Percentiles rank a stretch among this genome's conserved stretches.
Conservation (phyloP, 1,140 invertebrate species). For the Octopus bimaculoides region DNA sequence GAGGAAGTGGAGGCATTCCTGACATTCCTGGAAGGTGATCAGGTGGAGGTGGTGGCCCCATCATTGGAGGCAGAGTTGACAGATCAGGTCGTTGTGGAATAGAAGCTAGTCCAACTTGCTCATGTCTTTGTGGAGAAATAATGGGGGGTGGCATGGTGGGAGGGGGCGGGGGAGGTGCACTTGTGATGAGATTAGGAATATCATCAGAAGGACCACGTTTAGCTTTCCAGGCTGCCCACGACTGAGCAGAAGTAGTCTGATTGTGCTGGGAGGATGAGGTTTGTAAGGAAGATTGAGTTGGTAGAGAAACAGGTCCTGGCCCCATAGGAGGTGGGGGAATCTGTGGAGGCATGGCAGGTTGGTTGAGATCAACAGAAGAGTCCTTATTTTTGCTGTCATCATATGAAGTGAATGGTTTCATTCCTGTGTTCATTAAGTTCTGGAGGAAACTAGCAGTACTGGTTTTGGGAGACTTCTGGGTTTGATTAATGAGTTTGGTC, state of each 20-base stretch:
- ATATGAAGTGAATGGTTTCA: conserved; percentile 24
- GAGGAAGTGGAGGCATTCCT: neutral
- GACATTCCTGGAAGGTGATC: neutral
- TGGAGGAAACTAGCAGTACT: conserved; percentile 40
- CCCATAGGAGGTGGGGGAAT: conserved; percentile 10
- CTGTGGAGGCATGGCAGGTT: neutral
- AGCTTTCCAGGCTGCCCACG: conserved; percentile 44
- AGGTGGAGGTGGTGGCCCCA: neutral
- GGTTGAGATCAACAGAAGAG: neutral
- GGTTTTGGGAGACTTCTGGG: conserved; percentile 30
- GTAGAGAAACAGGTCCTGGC: conserved; percentile 7
- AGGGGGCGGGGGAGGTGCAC: neutral
- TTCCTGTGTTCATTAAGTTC: conserved; percentile 36
- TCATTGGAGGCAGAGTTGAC: conserved; percentile 4
- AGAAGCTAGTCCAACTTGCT: neutral
- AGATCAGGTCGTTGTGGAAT: conserved; percentile 9
- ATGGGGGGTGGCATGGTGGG: neutral
- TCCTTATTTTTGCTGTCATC: neutral
- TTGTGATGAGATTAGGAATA: neutral
- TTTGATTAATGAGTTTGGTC: conserved; percentile 47
- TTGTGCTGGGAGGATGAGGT: neutral
- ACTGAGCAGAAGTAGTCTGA: conserved; percentile 22
- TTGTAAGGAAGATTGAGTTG: neutral
- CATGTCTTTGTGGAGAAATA: neutral
- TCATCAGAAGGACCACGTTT: conserved; percentile 22